Evolutionary conservation across 2,888 invertebrate genomes (phyloP), one percentile per base, ranked within the genome.

Genomic region (Catocala nupta): DNA sequence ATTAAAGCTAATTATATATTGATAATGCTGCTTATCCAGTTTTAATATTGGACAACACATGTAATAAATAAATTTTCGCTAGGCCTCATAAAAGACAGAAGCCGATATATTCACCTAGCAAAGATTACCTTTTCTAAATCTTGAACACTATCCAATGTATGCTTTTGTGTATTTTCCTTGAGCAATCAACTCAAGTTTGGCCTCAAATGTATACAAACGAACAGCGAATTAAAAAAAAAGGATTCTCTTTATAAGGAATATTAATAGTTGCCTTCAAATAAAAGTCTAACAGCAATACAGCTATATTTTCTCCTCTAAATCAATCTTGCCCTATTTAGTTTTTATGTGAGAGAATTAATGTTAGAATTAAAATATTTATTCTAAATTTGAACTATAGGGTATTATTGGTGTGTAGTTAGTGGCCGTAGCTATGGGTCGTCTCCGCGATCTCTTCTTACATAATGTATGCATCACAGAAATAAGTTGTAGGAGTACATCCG

Each of bases 1-100:
- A 84, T 80, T 80, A 80, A 71, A 71, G 71, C 73, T 81, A 81
- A 81, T 81, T 77, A 73, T 73, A 73, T 73, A 78, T 73, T 76
- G 81, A 82, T 73, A 39, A 39, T 39, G 36, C 36, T 39, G 36
- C 36, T 39, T 7, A 39, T 39, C 6, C 36, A 39, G 8, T 39
- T 39, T 39, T 39, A 7, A 39, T 39, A 39, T 39, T 39, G 9
- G 36, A 39, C 36, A 39, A 39, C 36, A 25, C 4, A 25, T 25
- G 8, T 39, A 7, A 8, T 39, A 39, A 39, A 9, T 39, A 6
- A 0, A 39, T 39, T 9, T 39, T 39, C 25, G 25, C 25, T 25
- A 25, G 25, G 4, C 25, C 25, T 25, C 25, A 25, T 25, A 25
- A 3, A 25, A 25, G 25, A 25, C 25, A 25, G 25, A 25, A 25